These are phyloP conservation scores for Passerculus sandwichensis DNA, from an alignment of 2,797 vertebrate species.

Conservation along the genomic window DNA sequence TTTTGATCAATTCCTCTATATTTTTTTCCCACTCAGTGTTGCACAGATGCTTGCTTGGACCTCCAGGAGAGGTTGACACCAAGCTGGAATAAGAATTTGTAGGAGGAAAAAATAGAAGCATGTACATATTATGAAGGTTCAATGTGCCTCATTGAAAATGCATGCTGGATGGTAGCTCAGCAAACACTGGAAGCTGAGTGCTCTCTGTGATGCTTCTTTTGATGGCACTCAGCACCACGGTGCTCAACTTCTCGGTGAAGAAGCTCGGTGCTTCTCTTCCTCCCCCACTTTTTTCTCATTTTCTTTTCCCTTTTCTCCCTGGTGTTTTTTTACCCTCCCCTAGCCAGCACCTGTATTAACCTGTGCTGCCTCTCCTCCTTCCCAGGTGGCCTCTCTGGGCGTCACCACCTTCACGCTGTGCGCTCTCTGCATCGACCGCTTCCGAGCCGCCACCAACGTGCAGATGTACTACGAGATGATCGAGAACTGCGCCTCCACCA, in stretches of 20 bases:
- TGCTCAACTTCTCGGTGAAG: not conserved
- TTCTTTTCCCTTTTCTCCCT: too few species aligned
- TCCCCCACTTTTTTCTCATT: not conserved
- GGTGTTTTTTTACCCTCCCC: too few species aligned
- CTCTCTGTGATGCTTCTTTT: not conserved
- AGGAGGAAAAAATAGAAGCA: not conserved
- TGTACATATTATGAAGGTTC: not conserved
- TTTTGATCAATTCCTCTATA: not conserved
- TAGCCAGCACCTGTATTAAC: not conserved
- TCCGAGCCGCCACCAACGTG: conserved; percentile 92
- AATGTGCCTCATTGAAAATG: too few species aligned
- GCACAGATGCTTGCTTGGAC: not conserved
- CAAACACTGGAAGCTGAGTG: not conserved
- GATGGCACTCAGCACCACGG: not conserved
- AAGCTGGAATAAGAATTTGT: not conserved
- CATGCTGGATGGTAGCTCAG: not conserved
- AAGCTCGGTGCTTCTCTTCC: not conserved
- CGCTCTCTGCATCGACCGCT: conserved; percentile 95
- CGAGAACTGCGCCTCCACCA: conserved; percentile 92
- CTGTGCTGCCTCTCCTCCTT: not conserved
- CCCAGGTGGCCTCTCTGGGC: conserved; percentile 91
- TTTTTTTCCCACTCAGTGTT: not conserved
- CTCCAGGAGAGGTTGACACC: not conserved
- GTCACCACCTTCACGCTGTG: conserved; percentile 96
- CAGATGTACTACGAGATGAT: conserved; percentile 98